Conservation (phyloP, 2,113 vertebrate species). For the Onychorhynchus coronatus region DNA sequence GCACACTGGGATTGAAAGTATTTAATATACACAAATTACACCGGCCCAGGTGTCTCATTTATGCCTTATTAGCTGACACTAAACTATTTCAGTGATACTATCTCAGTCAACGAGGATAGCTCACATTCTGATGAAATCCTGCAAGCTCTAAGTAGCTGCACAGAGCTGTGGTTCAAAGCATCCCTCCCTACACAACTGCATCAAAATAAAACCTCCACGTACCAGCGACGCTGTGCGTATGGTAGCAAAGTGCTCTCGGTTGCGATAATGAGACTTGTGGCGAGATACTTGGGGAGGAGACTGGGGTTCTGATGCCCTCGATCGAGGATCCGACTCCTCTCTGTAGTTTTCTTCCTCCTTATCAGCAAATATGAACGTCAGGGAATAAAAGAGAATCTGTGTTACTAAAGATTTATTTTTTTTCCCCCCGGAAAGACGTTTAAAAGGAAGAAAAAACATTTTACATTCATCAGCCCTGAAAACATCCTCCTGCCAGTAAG, state of each 20-base stretch:
- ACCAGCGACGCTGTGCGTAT: slow-evolving; percentile 97
- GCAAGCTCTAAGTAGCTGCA: background rate
- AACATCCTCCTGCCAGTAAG: background rate
- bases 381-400: background rate
- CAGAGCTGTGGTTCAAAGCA: background rate
- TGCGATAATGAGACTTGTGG: slow-evolving; percentile 89
- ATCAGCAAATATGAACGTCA: background rate
- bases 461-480: background rate
- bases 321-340: slow-evolving; percentile 84
- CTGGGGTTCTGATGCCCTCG: slow-evolving; percentile 84
- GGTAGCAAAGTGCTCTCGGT: slow-evolving; percentile 97
- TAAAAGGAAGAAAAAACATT: background rate
- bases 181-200: background rate
- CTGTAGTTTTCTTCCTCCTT: slow-evolving; percentile 89
- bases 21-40: background rate
- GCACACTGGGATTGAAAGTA: background rate
- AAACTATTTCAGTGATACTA: background rate
- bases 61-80: background rate
- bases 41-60: background rate
- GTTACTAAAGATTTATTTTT: background rate
- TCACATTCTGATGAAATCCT: background rate
- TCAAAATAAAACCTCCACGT: background rate
- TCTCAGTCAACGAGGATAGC: background rate
- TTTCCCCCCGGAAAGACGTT: background rate
- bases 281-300: slow-evolving; percentile 89